Conservation (phyloP, 2,888 invertebrate genomes). For the Esperia sulphurella region DNA sequence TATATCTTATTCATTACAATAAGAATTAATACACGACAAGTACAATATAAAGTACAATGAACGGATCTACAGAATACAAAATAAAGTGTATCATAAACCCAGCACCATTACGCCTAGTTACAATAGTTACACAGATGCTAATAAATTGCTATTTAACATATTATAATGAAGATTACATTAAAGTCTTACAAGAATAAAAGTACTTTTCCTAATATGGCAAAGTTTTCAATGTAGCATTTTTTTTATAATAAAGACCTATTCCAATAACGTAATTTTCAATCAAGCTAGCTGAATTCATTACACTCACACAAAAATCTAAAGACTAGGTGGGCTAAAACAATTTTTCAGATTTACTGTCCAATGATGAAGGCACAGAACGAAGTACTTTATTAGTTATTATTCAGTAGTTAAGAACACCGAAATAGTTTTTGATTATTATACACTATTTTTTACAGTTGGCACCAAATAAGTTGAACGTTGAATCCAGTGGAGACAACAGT, state of each 20-base stretch:
- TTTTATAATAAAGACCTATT: constrained; percentile 62
- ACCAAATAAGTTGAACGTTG: constrained; percentile 27
- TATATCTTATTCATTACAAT: constrained; percentile 34
- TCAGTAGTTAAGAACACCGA: constrained; percentile 27
- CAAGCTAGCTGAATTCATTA: constrained; percentile 56
- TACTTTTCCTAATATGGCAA: constrained; percentile 78
- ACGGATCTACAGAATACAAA: constrained; percentile 70
- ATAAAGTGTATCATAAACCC: constrained; percentile 69
- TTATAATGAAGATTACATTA: constrained; percentile 64
- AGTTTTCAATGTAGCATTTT: constrained; percentile 78
- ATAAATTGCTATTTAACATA: constrained; percentile 49
- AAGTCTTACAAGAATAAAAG: constrained; percentile 73
- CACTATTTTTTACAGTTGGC: constrained; percentile 41
- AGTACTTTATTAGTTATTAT: constrained; percentile 30
- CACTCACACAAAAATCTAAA: constrained; percentile 60
- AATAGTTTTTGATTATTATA: constrained; percentile 27
- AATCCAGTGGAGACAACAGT: constrained; percentile 14
- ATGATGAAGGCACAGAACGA: constrained; percentile 16
- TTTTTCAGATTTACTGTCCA: constrained; percentile 47
- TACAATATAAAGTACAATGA: constrained; percentile 65
- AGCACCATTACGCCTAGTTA: constrained; percentile 75
- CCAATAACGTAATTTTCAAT: constrained; percentile 50
- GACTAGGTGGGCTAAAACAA: constrained; percentile 75
- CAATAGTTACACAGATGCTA: constrained; percentile 70
- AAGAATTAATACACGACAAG: constrained; percentile 63